Evolutionary conservation across 1,140 invertebrate species (phyloP), one percentile per base, ranked within the genome.

Genomic region (Plectrocnemia conspersa): DNA sequence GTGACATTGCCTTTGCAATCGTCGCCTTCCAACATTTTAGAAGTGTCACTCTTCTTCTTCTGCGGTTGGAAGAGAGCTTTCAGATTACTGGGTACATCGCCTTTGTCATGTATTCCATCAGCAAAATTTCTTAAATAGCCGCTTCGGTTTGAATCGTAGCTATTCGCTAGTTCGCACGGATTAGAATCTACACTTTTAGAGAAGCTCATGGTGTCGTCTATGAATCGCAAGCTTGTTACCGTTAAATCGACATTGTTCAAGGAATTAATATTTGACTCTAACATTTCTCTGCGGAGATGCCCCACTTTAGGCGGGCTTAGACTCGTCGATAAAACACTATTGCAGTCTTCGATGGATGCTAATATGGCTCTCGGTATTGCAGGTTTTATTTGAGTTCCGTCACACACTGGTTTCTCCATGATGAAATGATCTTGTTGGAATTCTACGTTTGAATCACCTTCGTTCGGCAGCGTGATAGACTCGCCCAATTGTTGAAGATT

Each of bases 211-310:
- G 71, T 76, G 58, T 80, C 78, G 57, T 80, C 79, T 52, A 80
- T 80, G 52, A 76, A 80, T 59, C 79, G 79, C 2, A 80, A 63
- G 13, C 78, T 79, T 35, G 78, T 79, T 25, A 80, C 75, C 19
- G 79, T 79, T n/a, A 78, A 70, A 65, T 80, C 79, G 6, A 76
- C 77, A 56, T 80, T 79, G 56, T 79, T 77, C 45, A 80, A 64
- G 13, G 66, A 42, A 22, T 52, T 55, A 10, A 52, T 45, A 32
- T 58, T 58, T 15, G 52, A 58, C 38, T 62, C 56, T 15, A 55
- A 44, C 6, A 58, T 44, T 19, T 62, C 60, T 53, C 46, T 55
- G 36, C 71, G 70, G 22, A 74, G 56, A n/a, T 70, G 64, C 11
- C 68, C 67, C 50, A 68, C 71, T 50, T 73, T 70, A 1, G 71